These are phyloP conservation scores for Uropetala carovei DNA, from an alignment of 2,888 invertebrate genomes.

Conservation along the genomic window DNA sequence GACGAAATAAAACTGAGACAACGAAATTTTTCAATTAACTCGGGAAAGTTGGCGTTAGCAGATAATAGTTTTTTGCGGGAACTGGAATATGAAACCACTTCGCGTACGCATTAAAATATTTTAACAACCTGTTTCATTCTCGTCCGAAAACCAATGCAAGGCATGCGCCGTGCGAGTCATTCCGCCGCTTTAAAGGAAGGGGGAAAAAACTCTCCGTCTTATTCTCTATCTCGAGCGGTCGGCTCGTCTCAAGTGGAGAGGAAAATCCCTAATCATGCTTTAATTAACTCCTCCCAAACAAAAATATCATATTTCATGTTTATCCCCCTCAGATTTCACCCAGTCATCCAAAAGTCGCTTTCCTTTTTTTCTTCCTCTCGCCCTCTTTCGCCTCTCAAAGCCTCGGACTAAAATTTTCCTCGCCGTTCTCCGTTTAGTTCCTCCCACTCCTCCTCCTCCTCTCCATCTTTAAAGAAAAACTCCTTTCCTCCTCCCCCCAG, in stretches of 20 bases:
- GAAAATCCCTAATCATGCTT: conserved; percentile 57
- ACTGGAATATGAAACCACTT: neutral
- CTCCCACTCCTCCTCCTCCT: neutral
- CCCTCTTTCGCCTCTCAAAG: neutral
- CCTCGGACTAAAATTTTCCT: neutral
- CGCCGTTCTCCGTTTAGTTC: conserved; percentile 3
- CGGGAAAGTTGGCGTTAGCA: neutral
- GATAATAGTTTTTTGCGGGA: neutral
- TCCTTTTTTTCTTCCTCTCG: neutral
- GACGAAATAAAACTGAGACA: neutral
- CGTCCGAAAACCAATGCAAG: neutral
- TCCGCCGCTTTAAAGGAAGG: neutral
- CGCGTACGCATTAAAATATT: neutral
- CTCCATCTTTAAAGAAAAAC: neutral
- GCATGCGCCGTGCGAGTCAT: neutral
- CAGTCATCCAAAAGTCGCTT: conserved; percentile 34
- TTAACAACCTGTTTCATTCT: conserved; percentile 22
- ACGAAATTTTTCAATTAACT: neutral
- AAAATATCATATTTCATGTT: conserved; percentile 61
- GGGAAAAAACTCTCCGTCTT: neutral
- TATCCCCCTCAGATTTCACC: conserved; percentile 52
- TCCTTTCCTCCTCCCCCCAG: neutral
- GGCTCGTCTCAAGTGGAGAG: neutral
- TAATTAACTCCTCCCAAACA: conserved; percentile 62
- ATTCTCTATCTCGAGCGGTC: neutral